These are phyloP conservation scores for Hartigia nigra DNA, from an alignment of 2,888 invertebrate species.

Conservation along the genomic window DNA sequence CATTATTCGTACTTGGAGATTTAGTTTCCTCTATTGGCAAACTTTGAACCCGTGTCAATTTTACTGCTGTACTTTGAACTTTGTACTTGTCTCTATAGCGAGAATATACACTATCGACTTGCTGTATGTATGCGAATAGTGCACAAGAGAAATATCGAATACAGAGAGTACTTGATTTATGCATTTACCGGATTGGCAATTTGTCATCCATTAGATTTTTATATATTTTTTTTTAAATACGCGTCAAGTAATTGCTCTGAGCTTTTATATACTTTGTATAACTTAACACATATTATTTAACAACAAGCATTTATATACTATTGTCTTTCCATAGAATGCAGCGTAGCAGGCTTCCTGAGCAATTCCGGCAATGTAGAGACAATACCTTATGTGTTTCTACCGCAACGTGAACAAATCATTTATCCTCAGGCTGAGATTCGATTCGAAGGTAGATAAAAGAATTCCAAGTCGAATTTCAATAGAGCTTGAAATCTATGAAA, in stretches of 20 bases:
- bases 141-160: neutral
- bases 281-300: neutral
- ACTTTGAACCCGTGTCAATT: neutral
- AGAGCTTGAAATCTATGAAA: neutral
- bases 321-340: constrained; percentile 73
- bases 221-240: neutral
- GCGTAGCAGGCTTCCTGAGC: constrained; percentile 82
- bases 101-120: neutral
- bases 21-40: neutral
- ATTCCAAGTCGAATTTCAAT: neutral
- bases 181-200: neutral
- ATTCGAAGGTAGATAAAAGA: constrained; percentile 74
- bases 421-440: constrained; percentile 89
- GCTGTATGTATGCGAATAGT: neutral
- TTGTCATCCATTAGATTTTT: neutral
- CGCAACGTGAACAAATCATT: constrained; percentile 87
- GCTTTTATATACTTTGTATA: neutral
- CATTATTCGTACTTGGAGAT: neutral
- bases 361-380: constrained; percentile 78
- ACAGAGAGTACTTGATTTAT: neutral
- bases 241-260: neutral
- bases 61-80: neutral
- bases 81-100: neutral
- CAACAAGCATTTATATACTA: neutral
- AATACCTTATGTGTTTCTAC: constrained; percentile 88